Evolutionary conservation across 2,888 invertebrate species (phyloP).

Genomic region (Xestoiulus laeticollis): DNA sequence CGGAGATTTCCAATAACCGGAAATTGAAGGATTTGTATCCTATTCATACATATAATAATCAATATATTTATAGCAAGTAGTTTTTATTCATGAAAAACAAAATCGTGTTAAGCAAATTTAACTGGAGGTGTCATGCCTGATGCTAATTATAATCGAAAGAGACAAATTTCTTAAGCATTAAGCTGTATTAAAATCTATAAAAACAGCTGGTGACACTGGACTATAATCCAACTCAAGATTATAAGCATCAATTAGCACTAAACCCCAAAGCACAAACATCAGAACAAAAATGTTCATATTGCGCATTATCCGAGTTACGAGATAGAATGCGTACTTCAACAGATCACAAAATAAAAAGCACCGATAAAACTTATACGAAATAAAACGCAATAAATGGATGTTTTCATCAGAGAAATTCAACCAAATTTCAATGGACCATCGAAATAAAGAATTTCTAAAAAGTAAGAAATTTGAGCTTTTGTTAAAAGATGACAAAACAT

Average conservation of each 20-base stretch:
- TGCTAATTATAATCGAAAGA: not conserved
- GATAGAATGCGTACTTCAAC: not conserved
- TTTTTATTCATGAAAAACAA: constrained; percentile 7
- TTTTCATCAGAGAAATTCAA: not conserved
- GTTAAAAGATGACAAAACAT: not conserved
- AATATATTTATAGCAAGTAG: not conserved
- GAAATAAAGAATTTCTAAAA: not conserved
- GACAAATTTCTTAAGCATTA: not conserved
- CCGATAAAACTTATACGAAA: not conserved
- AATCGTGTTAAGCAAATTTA: not conserved
- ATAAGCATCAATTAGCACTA: not conserved
- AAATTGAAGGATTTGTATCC: no score
- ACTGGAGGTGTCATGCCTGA: not conserved
- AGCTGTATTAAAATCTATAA: not conserved
- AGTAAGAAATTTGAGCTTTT: not conserved
- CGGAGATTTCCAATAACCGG: no score
- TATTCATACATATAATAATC: no score
- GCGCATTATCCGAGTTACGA: not conserved
- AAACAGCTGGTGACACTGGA: not conserved
- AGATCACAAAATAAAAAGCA: not conserved
- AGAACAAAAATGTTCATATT: not conserved
- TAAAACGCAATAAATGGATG: not conserved
- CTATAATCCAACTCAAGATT: not conserved
- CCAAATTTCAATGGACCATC: not conserved
- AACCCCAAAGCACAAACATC: not conserved